Evolutionary conservation across 2,888 invertebrate genomes (phyloP), one percentile per base, ranked within the genome.

Genomic region (Drepanosiphum platanoidis): DNA sequence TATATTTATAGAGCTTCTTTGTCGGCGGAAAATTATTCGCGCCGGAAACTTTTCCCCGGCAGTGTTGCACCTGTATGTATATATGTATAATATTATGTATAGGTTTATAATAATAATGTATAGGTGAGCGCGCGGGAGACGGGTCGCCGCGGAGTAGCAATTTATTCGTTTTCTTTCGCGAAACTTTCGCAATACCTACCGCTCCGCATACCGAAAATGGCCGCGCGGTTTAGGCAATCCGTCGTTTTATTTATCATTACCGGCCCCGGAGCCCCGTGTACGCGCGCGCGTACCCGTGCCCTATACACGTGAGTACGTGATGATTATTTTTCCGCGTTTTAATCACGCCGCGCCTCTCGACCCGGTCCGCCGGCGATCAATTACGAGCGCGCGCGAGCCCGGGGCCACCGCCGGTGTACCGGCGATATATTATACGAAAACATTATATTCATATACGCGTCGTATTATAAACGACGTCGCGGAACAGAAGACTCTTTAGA

Each of bases 81-180:
- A n/a, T n/a, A n/a, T n/a, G n/a, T n/a, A n/a, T n/a, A n/a, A n/a
- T n/a, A n/a, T n/a, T n/a, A n/a, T n/a, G n/a, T n/a, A n/a, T n/a
- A n/a, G n/a, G n/a, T n/a, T n/a, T n/a, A n/a, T n/a, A n/a, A n/a
- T n/a, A n/a, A n/a, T n/a, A n/a, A n/a, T n/a, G n/a, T n/a, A n/a
- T n/a, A n/a, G n/a, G n/a, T n/a, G n/a, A 58, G 18, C 58, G 7
- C 18, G n/a, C 22, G 0, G 15, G 22, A n/a, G n/a, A 39, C 30
- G 66, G 32, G 42, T 42, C 32, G n/a, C 82, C 80, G n/a, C n/a
- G n/a, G n/a, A n/a, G 0, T 52, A 30, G 61, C 72, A 72, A 82
- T 82, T 82, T 82, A 82, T 82, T 82, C 74, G 64, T 82, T 74
- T 82, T 58, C 72, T 82, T 82, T 72, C 64, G 34, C 42, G 27